Evolutionary conservation across 2,888 invertebrate genomes (phyloP).

Genomic region (Drosophila kanekoi): DNA sequence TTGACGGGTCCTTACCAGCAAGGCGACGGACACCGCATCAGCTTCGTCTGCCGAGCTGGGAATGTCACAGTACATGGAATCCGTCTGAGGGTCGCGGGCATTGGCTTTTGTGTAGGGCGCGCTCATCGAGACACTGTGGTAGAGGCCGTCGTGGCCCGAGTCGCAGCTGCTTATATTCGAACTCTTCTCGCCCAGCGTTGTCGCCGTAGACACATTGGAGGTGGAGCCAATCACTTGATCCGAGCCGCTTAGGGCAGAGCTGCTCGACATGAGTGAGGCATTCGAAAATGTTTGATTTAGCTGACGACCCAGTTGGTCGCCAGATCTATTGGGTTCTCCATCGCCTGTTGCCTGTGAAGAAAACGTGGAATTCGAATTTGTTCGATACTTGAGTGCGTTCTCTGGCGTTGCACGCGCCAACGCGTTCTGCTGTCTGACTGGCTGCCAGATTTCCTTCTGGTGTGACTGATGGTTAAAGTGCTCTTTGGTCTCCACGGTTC

Average conservation of each 20-base stretch:
- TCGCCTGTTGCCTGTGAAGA: constrained; percentile 54
- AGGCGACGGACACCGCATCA: constrained; percentile 52
- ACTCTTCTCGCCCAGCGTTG: constrained; percentile 71
- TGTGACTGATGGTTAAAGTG: constrained; percentile 89
- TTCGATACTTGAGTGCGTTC: constrained; percentile 65
- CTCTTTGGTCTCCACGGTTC: constrained; percentile 89
- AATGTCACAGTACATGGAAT: constrained; percentile 73
- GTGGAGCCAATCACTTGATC: constrained; percentile 61
- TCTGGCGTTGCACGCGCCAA: constrained; percentile 61
- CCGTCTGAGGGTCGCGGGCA: constrained; percentile 53
- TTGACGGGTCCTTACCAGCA: constrained; percentile 44
- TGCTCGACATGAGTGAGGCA: constrained; percentile 66
- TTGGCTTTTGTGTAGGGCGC: constrained; percentile 46
- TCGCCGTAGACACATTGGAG: constrained; percentile 54
- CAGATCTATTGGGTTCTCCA: constrained; percentile 33
- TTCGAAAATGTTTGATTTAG: constrained; percentile 76
- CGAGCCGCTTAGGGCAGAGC: constrained; percentile 56
- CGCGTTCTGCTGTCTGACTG: constrained; percentile 72
- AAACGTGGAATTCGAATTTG: constrained; percentile 68
- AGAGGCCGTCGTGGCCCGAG: constrained; percentile 82
- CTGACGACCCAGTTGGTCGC: constrained; percentile 51
- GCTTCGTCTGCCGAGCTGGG: constrained; percentile 68
- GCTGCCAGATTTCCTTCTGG: constrained; percentile 89
- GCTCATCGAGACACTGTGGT: constrained; percentile 77
- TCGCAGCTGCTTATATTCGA: constrained; percentile 81